Evolutionary conservation across 2,113 vertebrate genomes (phyloP), one percentile per base, ranked within the genome.

Genomic region (Dasyornis broadbenti): DNA sequence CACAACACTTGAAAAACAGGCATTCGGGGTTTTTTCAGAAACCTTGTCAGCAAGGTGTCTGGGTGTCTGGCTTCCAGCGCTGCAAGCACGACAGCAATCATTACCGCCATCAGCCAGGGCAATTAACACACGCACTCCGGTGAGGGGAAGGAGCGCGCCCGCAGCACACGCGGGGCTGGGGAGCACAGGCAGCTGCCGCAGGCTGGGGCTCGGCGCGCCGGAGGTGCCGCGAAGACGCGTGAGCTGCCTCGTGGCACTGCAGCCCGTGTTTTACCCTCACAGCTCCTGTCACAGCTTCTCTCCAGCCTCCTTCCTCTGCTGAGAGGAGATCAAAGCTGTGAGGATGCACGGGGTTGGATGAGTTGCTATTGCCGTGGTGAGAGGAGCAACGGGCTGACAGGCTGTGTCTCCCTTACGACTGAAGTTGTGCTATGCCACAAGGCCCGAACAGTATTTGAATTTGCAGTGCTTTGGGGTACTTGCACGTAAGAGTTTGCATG

Each of bases 61-160:
- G 23, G 13, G 7, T 17, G n/a, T 28, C 69, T 16, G 23, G 27
- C 52, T 64, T 56, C 37, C 33, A 65, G 81, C 45, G 5, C 44
- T 3, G 54, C 31, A 31, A 65, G 22, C 60, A 33, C 33, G 11
- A 7, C 54, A 35, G 47, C 60, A 15, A 2, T 68, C 0, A 0
- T 12, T 64, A 35, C 22, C 0, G 13, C n/a, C 24, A 47, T 10
- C 44, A 7, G 7, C 42, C 15, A 28, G 60, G 52, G 40, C 17
- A 9, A 39, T 57, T 2, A 33, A 26, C 2, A 0, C 16, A 0
- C 1, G 6, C 3, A 1, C 18, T 18, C 8, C 6, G 52, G 18
- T 2, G n/a, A 16, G 24, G 26, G 42, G 40, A 26, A 15, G 69
- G 64, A 20, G 21, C 49, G 0, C 18, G 21, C 40, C 75, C 3